Percentiles rank a stretch among this genome's conserved stretches.
These are phyloP conservation scores for Choloepus didactylus DNA, from an alignment of 2,797 vertebrate species.

Conservation along the genomic window DNA sequence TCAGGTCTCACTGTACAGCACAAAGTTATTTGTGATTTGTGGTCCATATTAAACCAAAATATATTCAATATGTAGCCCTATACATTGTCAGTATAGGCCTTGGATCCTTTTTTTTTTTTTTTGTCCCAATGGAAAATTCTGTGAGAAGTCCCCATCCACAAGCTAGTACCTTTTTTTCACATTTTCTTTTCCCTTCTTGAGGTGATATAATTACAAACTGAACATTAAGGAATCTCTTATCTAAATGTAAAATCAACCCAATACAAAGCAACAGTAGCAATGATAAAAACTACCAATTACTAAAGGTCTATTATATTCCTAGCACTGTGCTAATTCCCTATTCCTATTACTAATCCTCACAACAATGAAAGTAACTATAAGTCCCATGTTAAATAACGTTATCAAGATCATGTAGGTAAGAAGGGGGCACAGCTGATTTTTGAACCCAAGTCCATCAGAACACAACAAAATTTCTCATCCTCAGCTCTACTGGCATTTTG, in stretches of 20 bases:
- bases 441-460: neutral
- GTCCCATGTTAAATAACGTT: conserved; percentile 18
- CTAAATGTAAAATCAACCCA: conserved; percentile 28
- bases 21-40: neutral
- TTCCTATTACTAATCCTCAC: neutral
- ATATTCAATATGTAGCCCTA: neutral
- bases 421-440: neutral
- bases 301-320: neutral
- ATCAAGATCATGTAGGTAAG: neutral
- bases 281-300: conserved; percentile 9
- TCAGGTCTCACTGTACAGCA: neutral
- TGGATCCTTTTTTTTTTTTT: neutral
- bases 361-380: neutral
- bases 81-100: neutral
- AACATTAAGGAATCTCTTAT: neutral
- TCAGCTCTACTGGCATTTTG: neutral
- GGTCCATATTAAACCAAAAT: conserved; percentile 27
- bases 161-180: neutral
- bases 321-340: neutral
- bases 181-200: neutral
- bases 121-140: neutral
- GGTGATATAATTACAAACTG: neutral
- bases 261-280: conserved; percentile 12
- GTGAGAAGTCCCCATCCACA: neutral
- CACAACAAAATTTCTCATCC: neutral